phyloP scores from a whole-genome alignment of 2,888 invertebrate genomes.

The Eupithecia vulgata region DNA sequence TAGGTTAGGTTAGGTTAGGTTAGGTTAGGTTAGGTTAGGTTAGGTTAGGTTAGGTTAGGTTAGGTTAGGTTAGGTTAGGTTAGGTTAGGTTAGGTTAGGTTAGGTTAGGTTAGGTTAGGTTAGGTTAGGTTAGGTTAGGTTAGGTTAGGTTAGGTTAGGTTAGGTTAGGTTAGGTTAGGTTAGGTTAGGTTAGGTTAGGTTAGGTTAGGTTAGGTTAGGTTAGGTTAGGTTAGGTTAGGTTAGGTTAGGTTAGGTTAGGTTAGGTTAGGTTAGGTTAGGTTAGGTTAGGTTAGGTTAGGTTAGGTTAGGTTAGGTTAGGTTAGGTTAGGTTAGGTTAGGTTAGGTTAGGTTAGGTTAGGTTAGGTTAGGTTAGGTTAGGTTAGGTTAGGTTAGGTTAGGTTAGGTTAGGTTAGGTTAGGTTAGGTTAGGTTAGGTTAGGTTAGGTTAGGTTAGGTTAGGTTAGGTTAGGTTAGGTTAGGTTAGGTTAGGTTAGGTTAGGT shows the following conservation, averaged over 20 bases:
- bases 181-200: conserved; percentile 26
- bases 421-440: conserved; percentile 22
- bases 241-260: conserved; percentile 26
- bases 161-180: conserved; percentile 21
- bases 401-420: conserved; percentile 27
- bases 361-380: conserved; percentile 26
- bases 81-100: conserved; percentile 26
- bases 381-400: conserved; percentile 26
- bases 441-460: conserved; percentile 23
- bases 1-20: conserved; percentile 26
- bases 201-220: conserved; percentile 26
- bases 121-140: conserved; percentile 26
- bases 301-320: conserved; percentile 18
- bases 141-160: conserved; percentile 15
- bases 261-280: conserved; percentile 26
- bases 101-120: conserved; percentile 26
- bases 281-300: conserved; percentile 25
- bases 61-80: conserved; percentile 23
- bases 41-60: conserved; percentile 23
- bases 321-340: conserved; percentile 22
- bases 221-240: conserved; percentile 26
- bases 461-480: conserved; percentile 25
- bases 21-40: conserved; percentile 26
- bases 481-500: conserved; percentile 14
- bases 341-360: conserved; percentile 26